These are phyloP conservation scores for Miichthys miiuy DNA, from an alignment of 2,797 vertebrate species.

Conservation along the genomic window DNA sequence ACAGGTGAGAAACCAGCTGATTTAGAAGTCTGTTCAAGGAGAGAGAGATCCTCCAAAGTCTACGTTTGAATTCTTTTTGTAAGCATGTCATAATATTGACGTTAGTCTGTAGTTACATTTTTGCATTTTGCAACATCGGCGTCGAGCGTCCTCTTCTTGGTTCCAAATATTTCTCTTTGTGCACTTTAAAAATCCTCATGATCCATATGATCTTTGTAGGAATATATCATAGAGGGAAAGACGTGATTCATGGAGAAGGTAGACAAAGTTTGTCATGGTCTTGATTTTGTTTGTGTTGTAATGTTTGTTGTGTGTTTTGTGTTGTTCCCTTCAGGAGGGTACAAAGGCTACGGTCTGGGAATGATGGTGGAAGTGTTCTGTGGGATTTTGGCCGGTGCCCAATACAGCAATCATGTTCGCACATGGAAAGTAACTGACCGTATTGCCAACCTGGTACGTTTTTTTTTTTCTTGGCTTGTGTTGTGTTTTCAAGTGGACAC, in stretches of 20 bases:
- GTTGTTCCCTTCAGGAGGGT: slow-evolving; percentile 76
- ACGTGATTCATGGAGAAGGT: not conserved
- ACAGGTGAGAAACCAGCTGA: slow-evolving; percentile 76
- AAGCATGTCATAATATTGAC: not conserved
- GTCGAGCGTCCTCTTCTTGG: not conserved
- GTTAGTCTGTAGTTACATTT: not conserved
- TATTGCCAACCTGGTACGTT: slow-evolving; percentile 81
- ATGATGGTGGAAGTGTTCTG: slow-evolving; percentile 88
- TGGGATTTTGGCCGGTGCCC: slow-evolving; percentile 82
- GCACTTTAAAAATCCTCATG: not conserved
- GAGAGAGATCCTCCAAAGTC: not conserved
- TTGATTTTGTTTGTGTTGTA: not conserved
- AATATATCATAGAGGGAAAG: not conserved
- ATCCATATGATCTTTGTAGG: not conserved
- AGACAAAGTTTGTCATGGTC: not conserved
- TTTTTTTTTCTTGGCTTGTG: not conserved
- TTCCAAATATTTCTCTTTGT: not conserved
- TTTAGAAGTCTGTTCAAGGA: not conserved
- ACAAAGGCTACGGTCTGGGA: slow-evolving; percentile 86
- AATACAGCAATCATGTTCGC: slow-evolving; percentile 83
- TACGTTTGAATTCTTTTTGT: not conserved
- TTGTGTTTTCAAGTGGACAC: not conserved
- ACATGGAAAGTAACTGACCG: slow-evolving; percentile 84
- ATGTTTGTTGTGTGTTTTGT: slow-evolving; percentile 2
- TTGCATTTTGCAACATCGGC: not conserved